Base-by-base conservation (phyloP, 2,888 invertebrate genomes). In the Heliconius hortense region DNA sequence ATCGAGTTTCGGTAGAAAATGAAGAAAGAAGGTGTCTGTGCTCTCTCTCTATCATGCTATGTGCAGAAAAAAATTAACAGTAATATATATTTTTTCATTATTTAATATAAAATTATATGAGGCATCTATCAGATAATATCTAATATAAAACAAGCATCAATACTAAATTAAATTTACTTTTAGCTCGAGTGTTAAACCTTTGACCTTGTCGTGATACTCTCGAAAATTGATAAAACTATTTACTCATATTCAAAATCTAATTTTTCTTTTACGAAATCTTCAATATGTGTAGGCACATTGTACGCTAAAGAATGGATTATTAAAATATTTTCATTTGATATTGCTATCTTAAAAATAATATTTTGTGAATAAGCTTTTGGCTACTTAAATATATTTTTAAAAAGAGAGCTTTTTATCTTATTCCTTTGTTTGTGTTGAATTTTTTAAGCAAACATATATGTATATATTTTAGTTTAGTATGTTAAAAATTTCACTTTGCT, bases 301-400 rank as follows among this genome's bases (percentile, higher is more conserved):
- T 43, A 39, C 39, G 66, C 39, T 43, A 15, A 64, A 43, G 39
- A 43, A 26, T 66, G 66, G 66, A 66, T 66, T 66, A 66, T 43
- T 64, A 64, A 64, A 66, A 43, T 66, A 15, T 66, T 24, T 66
- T 43, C 28, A 43, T 24, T 64, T 39, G 39, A 64, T 66, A 66
- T 66, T 43, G 39, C 24, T 66, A 66, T 39, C 39, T 7, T 24
- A 24, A 24, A n/a, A 24, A 39, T 43, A 43, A 66, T 39, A 43
- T 66, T 15, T 66, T 24, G 39, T 66, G 24, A 18, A 24, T 43
- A 66, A 43, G 39, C 24, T 66, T 66, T 39, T 66, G 18, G 43
- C 8, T 64, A 64, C 31, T 63, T 48, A 24, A 66, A 66, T 24
- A 24, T 66, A 66, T 39, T 66, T 43, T 15, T 24, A 24, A 43